phyloP scores from a whole-genome alignment of 2,888 invertebrate species.

The Plemyria rubiginata region DNA sequence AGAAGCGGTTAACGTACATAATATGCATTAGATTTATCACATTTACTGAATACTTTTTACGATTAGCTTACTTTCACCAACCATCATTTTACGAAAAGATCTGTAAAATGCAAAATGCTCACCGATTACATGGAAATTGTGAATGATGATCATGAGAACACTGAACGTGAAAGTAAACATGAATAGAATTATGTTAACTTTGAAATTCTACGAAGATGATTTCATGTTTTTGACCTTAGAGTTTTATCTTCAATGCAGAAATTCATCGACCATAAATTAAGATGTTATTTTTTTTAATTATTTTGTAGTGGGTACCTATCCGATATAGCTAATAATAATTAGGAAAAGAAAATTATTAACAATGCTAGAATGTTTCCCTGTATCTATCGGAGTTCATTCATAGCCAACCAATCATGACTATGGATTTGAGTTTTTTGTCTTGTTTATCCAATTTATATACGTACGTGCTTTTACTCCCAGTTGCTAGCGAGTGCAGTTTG shows the following conservation, averaged over 20 bases:
- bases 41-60: not conserved
- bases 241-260: not conserved
- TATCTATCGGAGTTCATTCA: no score
- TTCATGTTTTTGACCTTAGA: not conserved
- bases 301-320: no score
- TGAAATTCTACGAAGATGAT: not conserved
- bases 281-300: no score
- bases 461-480: no score
- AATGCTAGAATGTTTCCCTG: no score
- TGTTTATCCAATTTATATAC: no score
- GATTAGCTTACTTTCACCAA: not conserved
- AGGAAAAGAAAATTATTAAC: no score
- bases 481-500: no score
- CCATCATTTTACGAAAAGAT: not conserved
- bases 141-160: slow-evolving; percentile 16
- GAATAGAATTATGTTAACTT: slow-evolving; percentile 11
- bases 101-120: slow-evolving; percentile 6
- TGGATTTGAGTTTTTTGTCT: no score
- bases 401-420: no score
- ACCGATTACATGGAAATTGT: slow-evolving; percentile 5
- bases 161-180: slow-evolving; percentile 16
- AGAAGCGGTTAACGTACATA: not conserved
- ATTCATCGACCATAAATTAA: no score
- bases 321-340: no score
- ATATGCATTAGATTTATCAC: not conserved